Conservation (phyloP, 1,140 invertebrate species). For the Ooceraea biroi region DNA sequence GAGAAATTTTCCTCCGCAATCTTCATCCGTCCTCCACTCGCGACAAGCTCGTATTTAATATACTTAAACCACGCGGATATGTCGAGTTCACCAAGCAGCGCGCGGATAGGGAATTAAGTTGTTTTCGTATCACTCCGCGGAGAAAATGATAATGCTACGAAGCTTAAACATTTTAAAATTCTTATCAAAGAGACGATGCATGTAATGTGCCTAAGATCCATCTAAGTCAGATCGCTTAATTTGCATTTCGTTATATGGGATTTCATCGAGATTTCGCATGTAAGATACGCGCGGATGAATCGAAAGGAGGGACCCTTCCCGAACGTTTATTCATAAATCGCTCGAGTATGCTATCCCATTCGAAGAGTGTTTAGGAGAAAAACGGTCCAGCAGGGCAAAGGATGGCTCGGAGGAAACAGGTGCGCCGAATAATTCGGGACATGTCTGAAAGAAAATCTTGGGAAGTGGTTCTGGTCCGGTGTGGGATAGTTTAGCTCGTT, state of each 20-base stretch:
- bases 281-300: constrained; percentile 19
- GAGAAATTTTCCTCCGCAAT: constrained; percentile 27
- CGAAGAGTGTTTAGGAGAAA: constrained; percentile 26
- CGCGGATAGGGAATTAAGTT: not conserved
- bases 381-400: constrained; percentile 21
- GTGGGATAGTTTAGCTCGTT: constrained; percentile 54
- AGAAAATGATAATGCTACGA: not conserved
- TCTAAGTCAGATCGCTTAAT: not conserved
- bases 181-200: not conserved
- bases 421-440: constrained; percentile 59
- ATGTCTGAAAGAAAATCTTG: constrained; percentile 48
- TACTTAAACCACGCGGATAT: constrained; percentile 19
- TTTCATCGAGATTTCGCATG: not conserved
- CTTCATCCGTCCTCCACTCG: not conserved
- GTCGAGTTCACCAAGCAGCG: not conserved
- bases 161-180: not conserved
- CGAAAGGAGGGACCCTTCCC: not conserved
- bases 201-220: not conserved
- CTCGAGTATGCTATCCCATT: not conserved
- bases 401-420: constrained; percentile 37
- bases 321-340: constrained; percentile 1
- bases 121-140: not conserved
- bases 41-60: constrained; percentile 44
- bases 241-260: not conserved
- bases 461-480: constrained; percentile 40